Evolutionary conservation across 1,140 invertebrate species (phyloP).

Genomic region (Campodea augens): DNA sequence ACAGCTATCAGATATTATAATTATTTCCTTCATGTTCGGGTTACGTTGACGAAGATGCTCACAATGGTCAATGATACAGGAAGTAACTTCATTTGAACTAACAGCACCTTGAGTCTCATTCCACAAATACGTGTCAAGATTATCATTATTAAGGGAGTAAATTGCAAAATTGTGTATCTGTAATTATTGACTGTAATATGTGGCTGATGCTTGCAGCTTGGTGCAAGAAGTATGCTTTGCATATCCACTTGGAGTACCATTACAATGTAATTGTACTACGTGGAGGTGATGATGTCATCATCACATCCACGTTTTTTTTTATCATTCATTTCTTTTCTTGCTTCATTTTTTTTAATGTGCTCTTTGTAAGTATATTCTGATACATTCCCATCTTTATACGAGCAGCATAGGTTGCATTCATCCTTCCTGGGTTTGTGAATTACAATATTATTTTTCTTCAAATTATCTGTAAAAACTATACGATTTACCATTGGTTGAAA

Average conservation of each 20-base stretch:
- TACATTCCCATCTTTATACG: background rate
- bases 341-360: background rate
- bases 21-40: background rate
- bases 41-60: background rate
- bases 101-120: background rate
- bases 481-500: background rate
- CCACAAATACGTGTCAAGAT: conserved; percentile 1
- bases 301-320: background rate
- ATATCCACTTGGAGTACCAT: background rate
- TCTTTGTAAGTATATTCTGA: background rate
- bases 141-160: background rate
- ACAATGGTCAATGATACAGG: background rate
- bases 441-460: background rate
- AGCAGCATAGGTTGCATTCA: background rate
- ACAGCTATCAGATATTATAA: conserved; percentile 1
- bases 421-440: background rate
- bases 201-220: background rate
- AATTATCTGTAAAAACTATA: background rate
- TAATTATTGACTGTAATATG: background rate
- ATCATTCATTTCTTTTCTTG: background rate
- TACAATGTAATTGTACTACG: too few relatives aligned
- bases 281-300: too few relatives aligned
- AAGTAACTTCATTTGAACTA: background rate
- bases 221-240: background rate
- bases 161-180: background rate